Evolutionary conservation across 2,113 vertebrate species (phyloP).

Genomic region (Turdus rufiventris): DNA sequence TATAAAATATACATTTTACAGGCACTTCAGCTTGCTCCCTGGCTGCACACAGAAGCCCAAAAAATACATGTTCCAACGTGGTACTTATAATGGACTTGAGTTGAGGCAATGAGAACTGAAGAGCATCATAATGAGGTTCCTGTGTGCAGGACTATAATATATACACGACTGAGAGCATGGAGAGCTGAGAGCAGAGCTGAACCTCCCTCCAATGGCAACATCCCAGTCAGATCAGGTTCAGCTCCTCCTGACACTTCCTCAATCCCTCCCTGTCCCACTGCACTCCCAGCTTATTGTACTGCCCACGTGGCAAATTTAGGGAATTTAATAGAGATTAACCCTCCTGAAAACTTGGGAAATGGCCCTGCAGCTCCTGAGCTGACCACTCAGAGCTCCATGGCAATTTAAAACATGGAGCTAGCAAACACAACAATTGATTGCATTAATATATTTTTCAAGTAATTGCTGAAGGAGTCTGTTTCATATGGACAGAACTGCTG

Average conservation of each 20-base stretch:
- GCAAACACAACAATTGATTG: neutral
- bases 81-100: constrained; percentile 61
- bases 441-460: neutral
- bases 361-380: neutral
- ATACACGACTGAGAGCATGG: neutral
- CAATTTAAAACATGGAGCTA: neutral
- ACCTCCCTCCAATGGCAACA: neutral
- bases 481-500: neutral
- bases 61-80: constrained; percentile 55
- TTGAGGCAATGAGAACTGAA: neutral
- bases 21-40: constrained; percentile 61
- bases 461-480: neutral
- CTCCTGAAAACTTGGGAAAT: neutral
- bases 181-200: neutral
- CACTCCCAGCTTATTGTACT: neutral
- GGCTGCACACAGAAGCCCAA: constrained; percentile 65
- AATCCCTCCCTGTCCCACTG: neutral
- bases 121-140: constrained; percentile 24
- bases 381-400: neutral
- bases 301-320: neutral
- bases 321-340: neutral
- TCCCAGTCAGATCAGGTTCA: neutral
- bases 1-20: constrained; percentile 83
- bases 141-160: neutral
- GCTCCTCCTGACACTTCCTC: neutral